Conservation (phyloP, 2,888 invertebrate species). For the Caenorhabditis sinica region DNA sequence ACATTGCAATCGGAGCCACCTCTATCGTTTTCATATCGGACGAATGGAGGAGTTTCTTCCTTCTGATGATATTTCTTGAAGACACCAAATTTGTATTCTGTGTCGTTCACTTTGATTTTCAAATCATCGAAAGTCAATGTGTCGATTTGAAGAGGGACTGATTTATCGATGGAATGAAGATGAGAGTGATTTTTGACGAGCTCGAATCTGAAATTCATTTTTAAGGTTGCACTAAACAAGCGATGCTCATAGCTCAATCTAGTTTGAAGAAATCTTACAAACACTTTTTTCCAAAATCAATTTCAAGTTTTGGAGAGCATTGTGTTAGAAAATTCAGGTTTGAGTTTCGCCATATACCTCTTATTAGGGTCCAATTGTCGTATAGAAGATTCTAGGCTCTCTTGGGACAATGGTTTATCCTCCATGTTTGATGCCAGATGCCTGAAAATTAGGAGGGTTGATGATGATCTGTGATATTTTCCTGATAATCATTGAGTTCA, state of each 20-base stretch:
- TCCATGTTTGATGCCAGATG: not conserved
- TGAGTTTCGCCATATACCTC: not conserved
- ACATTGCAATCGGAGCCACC: not conserved
- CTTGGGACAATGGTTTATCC: not conserved
- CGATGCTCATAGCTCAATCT: no score
- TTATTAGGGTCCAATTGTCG: not conserved
- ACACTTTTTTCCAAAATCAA: no score
- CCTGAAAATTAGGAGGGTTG: no score
- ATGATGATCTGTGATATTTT: no score
- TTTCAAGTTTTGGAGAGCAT: no score
- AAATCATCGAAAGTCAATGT: not conserved
- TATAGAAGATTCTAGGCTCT: not conserved
- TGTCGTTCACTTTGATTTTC: not conserved
- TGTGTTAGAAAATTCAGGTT: no score
- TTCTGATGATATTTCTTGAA: not conserved
- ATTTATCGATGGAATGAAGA: not conserved
- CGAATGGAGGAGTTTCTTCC: not conserved
- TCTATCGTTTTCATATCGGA: not conserved
- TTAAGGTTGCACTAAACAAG: no score
- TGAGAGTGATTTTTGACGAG: not conserved
- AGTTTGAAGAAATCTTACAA: no score
- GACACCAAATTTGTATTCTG: slow-evolving; percentile 2
- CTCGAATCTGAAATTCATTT: slow-evolving; percentile 2
- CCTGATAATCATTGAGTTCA: no score
- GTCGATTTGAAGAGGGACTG: not conserved